Base-by-base conservation (phyloP, 2,888 invertebrate species). In the Helobdella robusta region DNA sequence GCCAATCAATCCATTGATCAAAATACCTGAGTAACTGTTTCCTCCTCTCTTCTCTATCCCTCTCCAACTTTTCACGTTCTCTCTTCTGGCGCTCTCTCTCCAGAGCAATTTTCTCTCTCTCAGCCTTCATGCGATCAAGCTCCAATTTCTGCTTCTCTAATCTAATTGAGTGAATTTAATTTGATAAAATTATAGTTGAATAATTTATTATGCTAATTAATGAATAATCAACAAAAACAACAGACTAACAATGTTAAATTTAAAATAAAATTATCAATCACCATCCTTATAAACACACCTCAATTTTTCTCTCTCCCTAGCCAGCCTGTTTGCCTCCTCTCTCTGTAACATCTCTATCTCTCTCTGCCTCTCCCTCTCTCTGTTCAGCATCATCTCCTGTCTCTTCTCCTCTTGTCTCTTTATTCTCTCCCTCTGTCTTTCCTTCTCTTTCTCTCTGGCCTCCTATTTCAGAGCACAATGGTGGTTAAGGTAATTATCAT, bases 401-500 rank as follows among this genome's bases (percentile, higher is more conserved):
- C 89, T 83, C 25, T 91, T 84, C 75, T 89, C 89, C 73, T 89
- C 87, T 75, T 90, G 89, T 32, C 90, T 84, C 62, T 86, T 65
- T 52, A 71, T 68, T 44, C 77, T 80, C 65, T 86, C 84, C 30
- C 90, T 84, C 71, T 89, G 88, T 2, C 87, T 84, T 73, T 91
- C 88, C 52, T 91, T 84, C 25, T 77, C 76, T 65, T 75, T 68
- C 67, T 78, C 75, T 59, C 76, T 67, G 68, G 76, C 75, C 64
- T 74, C 76, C 78, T 78, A 64, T 25, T 59, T n/a, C n/a, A n/a
- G n/a, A n/a, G n/a, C n/a, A n/a, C n/a, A n/a, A n/a, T n/a, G n/a
- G n/a, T n/a, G n/a, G n/a, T n/a, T n/a, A n/a, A n/a, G n/a, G n/a
- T n/a, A n/a, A n/a, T n/a, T n/a, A n/a, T n/a, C n/a, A n/a, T n/a